Evolutionary conservation across 2,797 vertebrate genomes (phyloP), one percentile per base, ranked within the genome.

Genomic region (Leucoraja ocellata): DNA sequence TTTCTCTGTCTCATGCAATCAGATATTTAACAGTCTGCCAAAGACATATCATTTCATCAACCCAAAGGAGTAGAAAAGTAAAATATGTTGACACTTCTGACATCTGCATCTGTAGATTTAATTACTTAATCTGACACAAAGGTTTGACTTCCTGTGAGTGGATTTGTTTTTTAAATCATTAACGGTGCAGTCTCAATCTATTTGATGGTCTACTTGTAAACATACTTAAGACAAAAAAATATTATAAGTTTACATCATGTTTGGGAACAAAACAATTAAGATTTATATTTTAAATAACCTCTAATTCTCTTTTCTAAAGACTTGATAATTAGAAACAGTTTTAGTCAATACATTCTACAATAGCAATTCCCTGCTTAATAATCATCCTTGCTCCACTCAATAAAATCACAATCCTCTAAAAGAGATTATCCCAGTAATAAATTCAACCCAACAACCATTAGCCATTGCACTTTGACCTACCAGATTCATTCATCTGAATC

Each of bases 371-470:
- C 39, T 92, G 14, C 28, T 58, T 54, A 11, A 39, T 18, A 76
- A 23, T 8, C 39, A 11, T 46, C 11, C 25, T 71, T 28, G 68
- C 46, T 76, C 90, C 13, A 10, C 10, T 92, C 71, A 92, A 76
- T 23, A 92, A 54, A 73, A 28, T 54, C 46, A 58, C 10, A 68
- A 21, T 54, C 4, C 16, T 11, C 13, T 54, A 74, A 71, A n/a
- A 58, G 39, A 36, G 90, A 92, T 92, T 54, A n/a, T 74, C 21
- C 90, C 90, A 28, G 36, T 58, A 74, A 76, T 92, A 92, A 92
- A 92, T 92, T 10, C 13, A 92, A 54, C 71, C 90, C 39, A 14
- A 58, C 88, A 9, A 71, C 63, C 88, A 91, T 76, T 76, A 76
- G 90, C 39, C 39, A 54, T 11, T 16, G 90, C 39, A 92, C 25